These are phyloP conservation scores for Drosophila mercatorum DNA, from an alignment of 2,888 invertebrate genomes.

Conservation along the genomic window DNA sequence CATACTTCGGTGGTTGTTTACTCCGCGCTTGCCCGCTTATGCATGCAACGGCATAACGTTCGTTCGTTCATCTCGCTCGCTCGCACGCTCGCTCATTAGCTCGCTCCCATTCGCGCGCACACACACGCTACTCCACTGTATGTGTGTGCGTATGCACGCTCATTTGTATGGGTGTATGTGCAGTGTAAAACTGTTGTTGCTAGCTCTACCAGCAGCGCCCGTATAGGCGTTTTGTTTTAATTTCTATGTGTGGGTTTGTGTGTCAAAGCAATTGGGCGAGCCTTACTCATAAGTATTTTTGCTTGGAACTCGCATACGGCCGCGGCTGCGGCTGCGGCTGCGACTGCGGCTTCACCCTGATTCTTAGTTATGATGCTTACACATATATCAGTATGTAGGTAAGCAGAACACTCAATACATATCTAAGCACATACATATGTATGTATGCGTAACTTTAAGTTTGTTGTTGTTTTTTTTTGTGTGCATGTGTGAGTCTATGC, in stretches of 20 bases:
- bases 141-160: neutral
- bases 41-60: conserved; percentile 20
- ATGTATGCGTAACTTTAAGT: neutral
- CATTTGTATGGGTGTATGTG: conserved; percentile 8
- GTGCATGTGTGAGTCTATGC: neutral
- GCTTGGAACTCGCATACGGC: conserved; percentile 19
- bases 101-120: conserved; percentile 26
- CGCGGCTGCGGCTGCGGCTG: conserved; percentile 22
- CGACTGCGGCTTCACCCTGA: conserved; percentile 20
- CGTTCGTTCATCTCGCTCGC: conserved; percentile 43
- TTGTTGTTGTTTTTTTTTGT: neutral
- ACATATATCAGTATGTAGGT: conserved; percentile 22
- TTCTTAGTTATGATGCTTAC: conserved; percentile 16
- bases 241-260: conserved; percentile 76
- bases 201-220: conserved; percentile 31
- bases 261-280: conserved; percentile 78
- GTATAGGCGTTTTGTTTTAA: conserved; percentile 76
- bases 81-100: conserved; percentile 14
- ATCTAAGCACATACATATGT: neutral
- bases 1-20: conserved; percentile 47
- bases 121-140: conserved; percentile 1
- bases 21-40: conserved; percentile 34
- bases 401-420: conserved; percentile 7
- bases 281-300: conserved; percentile 33
- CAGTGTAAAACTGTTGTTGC: conserved; percentile 24